These are phyloP conservation scores for Ochropacha duplaris DNA, from an alignment of 2,888 invertebrate species.

Conservation along the genomic window DNA sequence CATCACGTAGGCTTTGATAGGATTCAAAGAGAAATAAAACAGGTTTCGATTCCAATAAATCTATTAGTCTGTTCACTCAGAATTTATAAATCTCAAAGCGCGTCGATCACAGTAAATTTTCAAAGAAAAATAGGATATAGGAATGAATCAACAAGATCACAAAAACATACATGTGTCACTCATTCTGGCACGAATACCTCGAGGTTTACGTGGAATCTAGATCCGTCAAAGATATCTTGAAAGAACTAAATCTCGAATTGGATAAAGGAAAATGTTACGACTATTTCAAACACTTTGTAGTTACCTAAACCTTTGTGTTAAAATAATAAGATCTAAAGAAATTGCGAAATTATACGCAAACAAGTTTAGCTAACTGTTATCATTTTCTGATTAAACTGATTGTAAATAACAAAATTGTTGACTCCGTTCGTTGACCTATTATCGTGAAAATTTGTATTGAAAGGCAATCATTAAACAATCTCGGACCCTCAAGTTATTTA, in stretches of 20 bases:
- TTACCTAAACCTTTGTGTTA: neutral
- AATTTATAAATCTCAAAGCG: neutral
- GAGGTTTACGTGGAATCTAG: neutral
- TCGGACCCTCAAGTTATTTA: conserved; percentile 45
- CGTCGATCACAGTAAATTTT: neutral
- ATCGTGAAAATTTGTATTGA: conserved; percentile 13
- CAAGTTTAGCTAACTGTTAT: neutral
- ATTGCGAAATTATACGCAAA: neutral
- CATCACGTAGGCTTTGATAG: neutral
- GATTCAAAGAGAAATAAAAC: neutral
- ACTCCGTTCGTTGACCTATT: conserved; percentile 6
- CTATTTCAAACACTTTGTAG: neutral
- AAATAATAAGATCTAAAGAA: neutral
- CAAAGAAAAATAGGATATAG: neutral
- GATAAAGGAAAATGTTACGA: neutral
- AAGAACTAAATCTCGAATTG: neutral
- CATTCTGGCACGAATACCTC: neutral
- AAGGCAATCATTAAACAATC: conserved; percentile 48
- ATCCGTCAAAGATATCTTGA: neutral
- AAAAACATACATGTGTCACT: conserved; percentile 2
- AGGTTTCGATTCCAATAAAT: neutral
- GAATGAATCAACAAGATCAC: neutral
- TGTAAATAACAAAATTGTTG: conserved; percentile 4
- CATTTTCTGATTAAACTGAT: neutral
- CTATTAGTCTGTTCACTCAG: neutral